These are phyloP conservation scores for Caprella mutica DNA, from an alignment of 2,888 invertebrate species.

Conservation along the genomic window DNA sequence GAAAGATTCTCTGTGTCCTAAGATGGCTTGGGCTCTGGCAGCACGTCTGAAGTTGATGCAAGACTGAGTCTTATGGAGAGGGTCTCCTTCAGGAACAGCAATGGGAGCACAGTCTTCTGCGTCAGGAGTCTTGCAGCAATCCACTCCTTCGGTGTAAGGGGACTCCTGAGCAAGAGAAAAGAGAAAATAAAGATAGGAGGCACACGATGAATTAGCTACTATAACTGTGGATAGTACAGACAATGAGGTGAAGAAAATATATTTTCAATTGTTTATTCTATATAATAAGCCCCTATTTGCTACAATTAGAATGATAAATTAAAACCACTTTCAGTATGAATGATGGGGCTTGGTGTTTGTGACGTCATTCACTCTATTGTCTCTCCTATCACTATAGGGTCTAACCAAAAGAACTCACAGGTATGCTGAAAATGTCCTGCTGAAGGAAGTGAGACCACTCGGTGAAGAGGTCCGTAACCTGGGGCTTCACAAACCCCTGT, in stretches of 20 bases:
- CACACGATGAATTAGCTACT: too few species aligned
- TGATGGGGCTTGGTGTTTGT: too few species aligned
- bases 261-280: too few species aligned
- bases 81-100: slow-evolving; percentile 11
- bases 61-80: slow-evolving; percentile 1
- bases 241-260: too few species aligned
- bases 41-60: slow-evolving; percentile 29
- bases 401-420: too few species aligned
- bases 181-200: too few species aligned
- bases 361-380: too few species aligned
- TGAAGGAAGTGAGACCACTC: slow-evolving; percentile 28
- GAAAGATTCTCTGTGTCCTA: slow-evolving; percentile 30
- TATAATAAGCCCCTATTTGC: too few species aligned
- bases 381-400: too few species aligned
- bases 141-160: slow-evolving; percentile 19
- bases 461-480: slow-evolving; percentile 14
- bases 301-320: too few species aligned
- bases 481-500: slow-evolving; percentile 15
- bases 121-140: slow-evolving; percentile 23
- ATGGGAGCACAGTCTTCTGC: slow-evolving; percentile 27
- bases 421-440: slow-evolving; percentile 27
- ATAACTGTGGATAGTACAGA: too few species aligned
- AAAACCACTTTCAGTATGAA: too few species aligned
- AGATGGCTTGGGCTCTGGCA: slow-evolving; percentile 24
- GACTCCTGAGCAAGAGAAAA: slow-evolving; percentile 14